These are phyloP conservation scores for Spondyliosoma cantharus DNA, from an alignment of 2,797 vertebrate genomes.

Conservation along the genomic window DNA sequence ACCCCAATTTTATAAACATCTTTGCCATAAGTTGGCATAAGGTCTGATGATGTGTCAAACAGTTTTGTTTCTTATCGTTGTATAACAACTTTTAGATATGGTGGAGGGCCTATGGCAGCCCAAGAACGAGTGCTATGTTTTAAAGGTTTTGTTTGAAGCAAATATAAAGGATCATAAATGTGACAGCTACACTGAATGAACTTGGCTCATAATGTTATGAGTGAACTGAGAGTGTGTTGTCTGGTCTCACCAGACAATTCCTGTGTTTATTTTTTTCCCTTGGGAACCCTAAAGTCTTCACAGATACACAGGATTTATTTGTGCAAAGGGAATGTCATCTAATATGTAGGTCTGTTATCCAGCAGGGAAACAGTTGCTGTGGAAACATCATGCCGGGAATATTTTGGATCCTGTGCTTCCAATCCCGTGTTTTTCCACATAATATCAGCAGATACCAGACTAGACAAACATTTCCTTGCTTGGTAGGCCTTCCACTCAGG, in stretches of 20 bases:
- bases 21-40: not conserved
- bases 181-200: not conserved
- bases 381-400: slow-evolving; percentile 57
- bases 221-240: not conserved
- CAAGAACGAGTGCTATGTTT: not conserved
- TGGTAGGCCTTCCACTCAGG: slow-evolving; percentile 46
- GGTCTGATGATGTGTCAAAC: not conserved
- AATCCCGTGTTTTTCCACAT: slow-evolving; percentile 43
- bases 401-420: slow-evolving; percentile 40
- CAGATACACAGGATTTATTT: slow-evolving; percentile 8
- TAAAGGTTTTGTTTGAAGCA: not conserved
- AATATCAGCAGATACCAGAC: slow-evolving; percentile 43
- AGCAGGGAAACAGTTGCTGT: slow-evolving; percentile 34
- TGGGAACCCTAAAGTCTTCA: not conserved
- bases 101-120: not conserved
- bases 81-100: not conserved
- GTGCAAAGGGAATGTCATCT: not conserved
- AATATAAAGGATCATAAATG: not conserved
- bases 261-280: not conserved
- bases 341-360: slow-evolving; percentile 32
- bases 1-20: not conserved
- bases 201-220: not conserved
- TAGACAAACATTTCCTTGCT: slow-evolving; percentile 74
- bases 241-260: not conserved
- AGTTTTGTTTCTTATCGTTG: not conserved